phyloP scores from a whole-genome alignment of 1,140 invertebrate genomes.

The Parapsyche elsis region DNA sequence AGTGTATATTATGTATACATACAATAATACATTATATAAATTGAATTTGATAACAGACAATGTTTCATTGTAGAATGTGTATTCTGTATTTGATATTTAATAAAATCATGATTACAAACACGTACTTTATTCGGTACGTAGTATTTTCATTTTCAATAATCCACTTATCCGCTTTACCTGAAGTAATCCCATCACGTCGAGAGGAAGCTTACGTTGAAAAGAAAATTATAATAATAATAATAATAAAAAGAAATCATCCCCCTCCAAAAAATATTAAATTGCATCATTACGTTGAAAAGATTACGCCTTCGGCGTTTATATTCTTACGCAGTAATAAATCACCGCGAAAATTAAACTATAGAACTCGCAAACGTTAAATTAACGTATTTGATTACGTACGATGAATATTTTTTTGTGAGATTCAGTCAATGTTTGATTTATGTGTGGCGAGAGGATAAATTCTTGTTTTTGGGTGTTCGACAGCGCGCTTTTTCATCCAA shows the following conservation, averaged over 20 bases:
- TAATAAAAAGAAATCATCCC: too few relatives aligned
- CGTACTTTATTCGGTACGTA: not conserved
- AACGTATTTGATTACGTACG: too few relatives aligned
- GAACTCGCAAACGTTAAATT: too few relatives aligned
- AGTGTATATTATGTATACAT: too few relatives aligned
- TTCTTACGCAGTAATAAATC: too few relatives aligned
- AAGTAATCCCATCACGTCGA: not conserved
- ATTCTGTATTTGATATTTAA: too few relatives aligned
- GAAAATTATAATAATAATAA: not conserved
- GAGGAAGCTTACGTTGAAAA: not conserved
- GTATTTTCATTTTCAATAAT: not conserved
- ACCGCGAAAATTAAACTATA: too few relatives aligned
- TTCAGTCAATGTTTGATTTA: conserved; percentile 19
- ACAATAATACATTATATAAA: too few relatives aligned
- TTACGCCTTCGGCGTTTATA: not conserved
- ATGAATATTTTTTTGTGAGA: not conserved
- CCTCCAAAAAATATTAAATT: not conserved
- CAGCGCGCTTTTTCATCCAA: conserved; percentile 17
- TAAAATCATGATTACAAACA: too few relatives aligned
- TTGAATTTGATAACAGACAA: too few relatives aligned
- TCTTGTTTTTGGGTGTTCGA: not conserved
- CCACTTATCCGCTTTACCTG: conserved; percentile 6
- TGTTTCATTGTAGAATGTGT: too few relatives aligned
- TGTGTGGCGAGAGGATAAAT: not conserved
- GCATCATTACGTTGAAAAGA: not conserved